Evolutionary conservation across 2,113 vertebrate species (phyloP).

Genomic region (Micromys minutus): DNA sequence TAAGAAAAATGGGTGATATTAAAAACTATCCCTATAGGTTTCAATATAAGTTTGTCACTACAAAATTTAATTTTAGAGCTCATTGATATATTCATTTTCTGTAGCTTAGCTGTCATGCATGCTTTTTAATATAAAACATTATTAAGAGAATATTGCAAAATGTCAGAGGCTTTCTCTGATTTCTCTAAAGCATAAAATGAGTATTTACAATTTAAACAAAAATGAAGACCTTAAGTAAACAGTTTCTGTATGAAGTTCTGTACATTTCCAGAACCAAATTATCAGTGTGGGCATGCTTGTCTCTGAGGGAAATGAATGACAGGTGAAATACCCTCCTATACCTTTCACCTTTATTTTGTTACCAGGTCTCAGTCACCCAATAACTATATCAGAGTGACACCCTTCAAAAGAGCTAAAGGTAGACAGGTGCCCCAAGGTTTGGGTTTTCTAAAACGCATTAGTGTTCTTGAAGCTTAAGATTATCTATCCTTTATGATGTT

Average conservation of each 20-base stretch:
- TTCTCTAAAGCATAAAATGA: constrained; percentile 12
- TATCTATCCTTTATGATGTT: neutral
- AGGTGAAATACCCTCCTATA: neutral
- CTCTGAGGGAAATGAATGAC: neutral
- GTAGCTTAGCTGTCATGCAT: constrained; percentile 2
- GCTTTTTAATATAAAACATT: constrained; percentile 22
- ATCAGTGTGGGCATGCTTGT: neutral
- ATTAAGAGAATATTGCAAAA: constrained; percentile 39
- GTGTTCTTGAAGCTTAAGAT: neutral
- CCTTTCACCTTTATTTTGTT: neutral
- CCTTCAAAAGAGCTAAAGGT: neutral
- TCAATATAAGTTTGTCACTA: neutral
- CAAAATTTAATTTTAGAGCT: neutral
- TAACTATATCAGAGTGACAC: neutral
- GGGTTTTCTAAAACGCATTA: neutral
- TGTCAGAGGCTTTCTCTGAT: constrained; percentile 29
- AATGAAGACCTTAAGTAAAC: constrained; percentile 20
- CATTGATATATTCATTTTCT: constrained; percentile 35
- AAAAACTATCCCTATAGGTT: neutral
- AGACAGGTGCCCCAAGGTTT: neutral
- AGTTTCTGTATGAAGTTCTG: neutral
- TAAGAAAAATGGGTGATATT: constrained; percentile 28
- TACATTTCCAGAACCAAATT: constrained; percentile 18
- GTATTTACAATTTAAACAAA: constrained; percentile 43
- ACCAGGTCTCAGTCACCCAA: neutral